Conservation (phyloP, 1,140 invertebrate species). For the Drosophila nasuta region DNA sequence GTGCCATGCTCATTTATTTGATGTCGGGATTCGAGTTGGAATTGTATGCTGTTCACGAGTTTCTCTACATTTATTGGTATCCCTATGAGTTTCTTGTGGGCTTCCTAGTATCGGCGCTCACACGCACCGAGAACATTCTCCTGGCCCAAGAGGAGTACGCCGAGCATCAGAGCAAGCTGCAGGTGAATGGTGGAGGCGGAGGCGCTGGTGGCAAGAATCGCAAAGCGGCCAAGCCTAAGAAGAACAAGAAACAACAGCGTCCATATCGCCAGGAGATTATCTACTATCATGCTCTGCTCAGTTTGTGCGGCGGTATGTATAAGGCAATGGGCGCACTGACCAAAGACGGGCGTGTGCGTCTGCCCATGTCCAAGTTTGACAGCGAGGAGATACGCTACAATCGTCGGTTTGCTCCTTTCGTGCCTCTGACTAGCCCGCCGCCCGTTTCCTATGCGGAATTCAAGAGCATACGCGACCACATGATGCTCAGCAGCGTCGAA, state of each 20-base stretch:
- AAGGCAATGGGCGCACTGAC: conserved; percentile 88
- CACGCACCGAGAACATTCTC: conserved; percentile 93
- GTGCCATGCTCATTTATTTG: conserved; percentile 98
- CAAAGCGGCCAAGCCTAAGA: conserved; percentile 90
- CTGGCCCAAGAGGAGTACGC: conserved; percentile 90
- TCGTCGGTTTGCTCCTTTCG: conserved; percentile 96
- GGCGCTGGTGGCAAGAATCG: conserved; percentile 85
- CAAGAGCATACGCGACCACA: conserved; percentile 87
- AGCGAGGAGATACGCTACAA: conserved; percentile 97
- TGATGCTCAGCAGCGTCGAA: conserved; percentile 69
- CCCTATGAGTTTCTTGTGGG: conserved; percentile 97
- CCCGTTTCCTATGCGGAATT: conserved; percentile 95
- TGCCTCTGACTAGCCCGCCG: conserved; percentile 93
- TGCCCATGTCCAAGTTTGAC: conserved; percentile 94
- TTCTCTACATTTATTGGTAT: conserved; percentile 98
- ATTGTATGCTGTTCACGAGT: conserved; percentile 98
- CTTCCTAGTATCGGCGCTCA: conserved; percentile 96
- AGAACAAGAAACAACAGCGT: conserved; percentile 88
- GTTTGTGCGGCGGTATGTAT: conserved; percentile 97
- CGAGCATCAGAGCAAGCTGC: conserved; percentile 85
- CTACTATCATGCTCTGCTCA: conserved; percentile 95
- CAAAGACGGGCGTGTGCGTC: conserved; percentile 88
- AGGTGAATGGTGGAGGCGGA: conserved; percentile 63
- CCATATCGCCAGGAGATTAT: conserved; percentile 93
- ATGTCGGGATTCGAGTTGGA: conserved; percentile 97